Percentiles rank a stretch among this genome's conserved stretches.
Evolutionary conservation across 2,113 vertebrate species (phyloP).

Genomic region (Lasiurus borealis): DNA sequence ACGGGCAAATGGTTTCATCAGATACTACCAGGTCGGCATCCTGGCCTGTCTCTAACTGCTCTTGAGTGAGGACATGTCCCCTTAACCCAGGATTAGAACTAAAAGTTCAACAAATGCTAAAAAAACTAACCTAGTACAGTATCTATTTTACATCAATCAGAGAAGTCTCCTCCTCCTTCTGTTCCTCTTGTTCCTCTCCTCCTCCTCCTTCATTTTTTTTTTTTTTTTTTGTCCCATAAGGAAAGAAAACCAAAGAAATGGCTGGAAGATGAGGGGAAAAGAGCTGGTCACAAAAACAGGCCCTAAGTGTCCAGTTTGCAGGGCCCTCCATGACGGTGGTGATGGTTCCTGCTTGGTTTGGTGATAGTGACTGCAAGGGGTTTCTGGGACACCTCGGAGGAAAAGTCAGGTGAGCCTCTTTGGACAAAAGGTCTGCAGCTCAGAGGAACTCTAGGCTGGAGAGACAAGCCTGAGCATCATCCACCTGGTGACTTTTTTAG

Average conservation of each 20-base stretch:
- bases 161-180: not conserved
- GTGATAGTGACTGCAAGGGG: not conserved
- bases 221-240: not conserved
- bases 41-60: not conserved
- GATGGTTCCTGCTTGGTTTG: not conserved
- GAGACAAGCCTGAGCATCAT: not conserved
- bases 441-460: not conserved
- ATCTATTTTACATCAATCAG: not conserved
- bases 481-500: not conserved
- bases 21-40: not conserved
- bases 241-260: conserved; percentile 37
- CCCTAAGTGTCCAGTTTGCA: not conserved
- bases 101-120: not conserved
- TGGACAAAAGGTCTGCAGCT: not conserved
- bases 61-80: not conserved
- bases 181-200: too few relatives aligned
- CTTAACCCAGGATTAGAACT: not conserved
- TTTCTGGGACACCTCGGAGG: not conserved
- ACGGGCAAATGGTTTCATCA: not conserved
- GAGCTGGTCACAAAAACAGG: not conserved
- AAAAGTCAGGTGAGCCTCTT: rapidly evolving
- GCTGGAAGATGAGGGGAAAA: not conserved
- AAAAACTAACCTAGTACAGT: not conserved
- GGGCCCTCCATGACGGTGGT: too few relatives aligned
- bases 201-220: too few relatives aligned